Evolutionary conservation across 2,888 invertebrate genomes (phyloP).

Genomic region (Microplitis deprimator): DNA sequence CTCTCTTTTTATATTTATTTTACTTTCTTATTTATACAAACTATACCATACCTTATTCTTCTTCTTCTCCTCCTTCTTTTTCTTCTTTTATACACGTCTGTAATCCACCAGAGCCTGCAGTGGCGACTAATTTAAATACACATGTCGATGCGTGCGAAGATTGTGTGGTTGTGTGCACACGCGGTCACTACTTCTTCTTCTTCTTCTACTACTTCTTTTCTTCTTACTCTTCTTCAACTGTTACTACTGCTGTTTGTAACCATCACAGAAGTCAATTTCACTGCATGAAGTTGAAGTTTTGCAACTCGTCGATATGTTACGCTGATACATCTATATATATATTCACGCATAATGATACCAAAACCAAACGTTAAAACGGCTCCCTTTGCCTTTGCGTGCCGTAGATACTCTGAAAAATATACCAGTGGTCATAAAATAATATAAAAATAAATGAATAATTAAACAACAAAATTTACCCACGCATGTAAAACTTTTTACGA

Average conservation of each 20-base stretch:
- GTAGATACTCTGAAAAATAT: neutral
- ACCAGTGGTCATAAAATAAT: neutral
- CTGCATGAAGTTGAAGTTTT: slow-evolving; percentile 9
- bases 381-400: neutral
- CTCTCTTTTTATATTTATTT: neutral
- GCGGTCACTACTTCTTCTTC: slow-evolving; percentile 6
- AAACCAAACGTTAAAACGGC: slow-evolving; percentile 1
- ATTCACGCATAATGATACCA: slow-evolving; percentile 48
- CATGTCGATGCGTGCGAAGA: slow-evolving; percentile 70
- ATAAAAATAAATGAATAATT: neutral
- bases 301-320: slow-evolving; percentile 44
- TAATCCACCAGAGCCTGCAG: slow-evolving; percentile 55
- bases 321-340: slow-evolving; percentile 42
- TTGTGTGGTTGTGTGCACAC: slow-evolving; percentile 60
- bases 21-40: neutral
- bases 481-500: neutral
- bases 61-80: neutral
- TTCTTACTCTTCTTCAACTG: neutral
- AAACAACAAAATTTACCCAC: neutral
- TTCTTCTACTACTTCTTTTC: neutral
- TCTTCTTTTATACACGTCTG: slow-evolving; percentile 23
- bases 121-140: slow-evolving; percentile 70
- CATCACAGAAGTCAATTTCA: neutral
- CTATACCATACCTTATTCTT: neutral
- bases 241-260: neutral